Evolutionary conservation across 2,888 invertebrate genomes (phyloP), one percentile per base, ranked within the genome.

Genomic region (Troides oblongomaculatus): DNA sequence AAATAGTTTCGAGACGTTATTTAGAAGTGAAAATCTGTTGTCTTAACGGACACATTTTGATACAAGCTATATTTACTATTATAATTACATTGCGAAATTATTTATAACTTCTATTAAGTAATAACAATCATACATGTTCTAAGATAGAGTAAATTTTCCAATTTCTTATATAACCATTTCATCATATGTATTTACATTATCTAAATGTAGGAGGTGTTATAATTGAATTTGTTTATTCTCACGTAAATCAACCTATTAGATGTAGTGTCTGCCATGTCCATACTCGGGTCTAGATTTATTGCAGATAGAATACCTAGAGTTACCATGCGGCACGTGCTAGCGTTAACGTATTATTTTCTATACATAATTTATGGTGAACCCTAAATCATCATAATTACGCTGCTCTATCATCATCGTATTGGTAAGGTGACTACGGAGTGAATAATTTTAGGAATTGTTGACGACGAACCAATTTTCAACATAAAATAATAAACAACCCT

Each of bases 271-370:
- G 69, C 62, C 69, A 58, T 36, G 65, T 65, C 65, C 62, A 58
- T 62, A 62, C 62, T 62, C 57, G 62, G 64, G 69, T 53, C 64
- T 65, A 65, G 65, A 69, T 69, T 69, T 62, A 69, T 69, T 46
- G 69, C 69, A 62, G 62, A 65, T 62, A 53, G 46, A 69, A 62
- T 61, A 60, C 23, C 60, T 64, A 62, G 62, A 61, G 69, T 62
- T 36, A 65, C 62, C 69, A 57, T 21, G 36, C n/a, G 36, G 21
- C n/a, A 21, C 14, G 53, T 10, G 53, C 18, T 30, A 53, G 53
- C 18, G 18, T 6, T 53, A 53, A 18, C 53, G 6, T n/a, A 53
- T 53, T 7, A 53, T 7, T 53, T 7, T n/a, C 3, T 53, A n/a
- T 14, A 50, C 18, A 50, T n/a, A 53, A 12, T 53, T 17, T 1